Evolutionary conservation across 2,113 vertebrate species (phyloP).

Genomic region (Silurus asotus): DNA sequence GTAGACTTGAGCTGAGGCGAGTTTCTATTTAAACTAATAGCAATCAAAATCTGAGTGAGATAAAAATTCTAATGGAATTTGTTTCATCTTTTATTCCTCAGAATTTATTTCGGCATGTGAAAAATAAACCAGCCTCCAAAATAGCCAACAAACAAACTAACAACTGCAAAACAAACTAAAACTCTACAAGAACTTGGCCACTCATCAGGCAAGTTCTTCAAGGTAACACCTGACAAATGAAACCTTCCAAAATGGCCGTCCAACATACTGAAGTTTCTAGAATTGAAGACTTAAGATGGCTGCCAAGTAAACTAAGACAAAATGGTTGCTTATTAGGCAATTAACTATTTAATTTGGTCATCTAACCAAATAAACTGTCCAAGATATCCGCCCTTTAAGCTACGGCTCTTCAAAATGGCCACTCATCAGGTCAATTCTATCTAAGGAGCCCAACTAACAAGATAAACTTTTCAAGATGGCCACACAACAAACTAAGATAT

Average conservation of each 20-base stretch:
- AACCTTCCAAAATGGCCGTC: neutral
- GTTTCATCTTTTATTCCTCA: neutral
- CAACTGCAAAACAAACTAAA: no score
- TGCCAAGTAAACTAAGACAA: no score
- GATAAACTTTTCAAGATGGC: neutral
- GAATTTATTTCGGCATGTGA: neutral
- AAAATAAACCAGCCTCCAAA: neutral
- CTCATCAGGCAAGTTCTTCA: no score
- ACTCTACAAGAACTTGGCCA: no score
- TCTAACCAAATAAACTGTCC: neutral
- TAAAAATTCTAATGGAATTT: neutral
- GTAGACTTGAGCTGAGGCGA: neutral
- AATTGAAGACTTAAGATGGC: no score
- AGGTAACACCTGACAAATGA: no score
- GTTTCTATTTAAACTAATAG: neutral
- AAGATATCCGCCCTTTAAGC: neutral
- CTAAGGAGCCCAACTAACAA: neutral
- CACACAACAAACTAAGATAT: neutral
- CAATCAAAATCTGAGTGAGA: neutral
- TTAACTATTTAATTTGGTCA: no score
- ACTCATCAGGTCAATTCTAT: neutral
- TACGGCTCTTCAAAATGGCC: neutral
- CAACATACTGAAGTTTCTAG: neutral
- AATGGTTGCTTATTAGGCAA: no score
- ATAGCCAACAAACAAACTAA: neutral